These are phyloP conservation scores for Anneissia japonica DNA, from an alignment of 35 echinoderm and acorn worm genomes.

Conservation along the genomic window DNA sequence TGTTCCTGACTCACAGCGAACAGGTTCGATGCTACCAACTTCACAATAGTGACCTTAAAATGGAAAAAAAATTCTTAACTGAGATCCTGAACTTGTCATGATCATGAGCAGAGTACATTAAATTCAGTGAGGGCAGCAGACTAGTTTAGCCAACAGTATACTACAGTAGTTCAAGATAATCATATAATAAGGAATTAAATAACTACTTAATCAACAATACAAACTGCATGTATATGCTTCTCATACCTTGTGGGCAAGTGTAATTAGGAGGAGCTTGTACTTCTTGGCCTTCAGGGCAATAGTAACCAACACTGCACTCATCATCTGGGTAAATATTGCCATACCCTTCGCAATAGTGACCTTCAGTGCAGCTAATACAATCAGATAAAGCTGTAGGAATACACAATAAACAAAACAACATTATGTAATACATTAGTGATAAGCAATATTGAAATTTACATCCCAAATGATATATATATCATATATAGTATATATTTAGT, in stretches of 20 bases:
- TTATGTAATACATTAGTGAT: neutral
- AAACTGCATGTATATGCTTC: neutral
- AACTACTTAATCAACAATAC: too few relatives aligned
- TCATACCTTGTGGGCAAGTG: constrained; percentile 76
- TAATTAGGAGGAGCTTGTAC: constrained; percentile 37
- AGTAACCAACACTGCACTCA: constrained; percentile 64
- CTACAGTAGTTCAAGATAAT: too few relatives aligned
- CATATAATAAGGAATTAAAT: too few relatives aligned
- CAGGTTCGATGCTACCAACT: constrained; percentile 61
- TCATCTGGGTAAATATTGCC: constrained; percentile 56
- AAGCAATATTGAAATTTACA: too few relatives aligned
- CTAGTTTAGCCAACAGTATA: too few relatives aligned
- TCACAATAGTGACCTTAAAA: constrained; percentile 72
- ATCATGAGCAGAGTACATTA: too few relatives aligned
- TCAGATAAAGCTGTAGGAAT: constrained; percentile 44
- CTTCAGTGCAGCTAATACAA: constrained; percentile 71
- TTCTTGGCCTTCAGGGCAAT: constrained; percentile 79
- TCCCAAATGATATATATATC: neutral
- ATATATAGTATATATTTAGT: neutral
- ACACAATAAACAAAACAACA: too few relatives aligned
- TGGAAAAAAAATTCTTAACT: neutral
- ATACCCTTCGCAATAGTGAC: constrained; percentile 80
- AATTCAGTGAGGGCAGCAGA: too few relatives aligned
- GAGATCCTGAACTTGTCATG: too few relatives aligned
- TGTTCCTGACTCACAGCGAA: constrained; percentile 62